Base-by-base conservation (phyloP, 2,888 invertebrate species). In the Metacarcinus magister region DNA sequence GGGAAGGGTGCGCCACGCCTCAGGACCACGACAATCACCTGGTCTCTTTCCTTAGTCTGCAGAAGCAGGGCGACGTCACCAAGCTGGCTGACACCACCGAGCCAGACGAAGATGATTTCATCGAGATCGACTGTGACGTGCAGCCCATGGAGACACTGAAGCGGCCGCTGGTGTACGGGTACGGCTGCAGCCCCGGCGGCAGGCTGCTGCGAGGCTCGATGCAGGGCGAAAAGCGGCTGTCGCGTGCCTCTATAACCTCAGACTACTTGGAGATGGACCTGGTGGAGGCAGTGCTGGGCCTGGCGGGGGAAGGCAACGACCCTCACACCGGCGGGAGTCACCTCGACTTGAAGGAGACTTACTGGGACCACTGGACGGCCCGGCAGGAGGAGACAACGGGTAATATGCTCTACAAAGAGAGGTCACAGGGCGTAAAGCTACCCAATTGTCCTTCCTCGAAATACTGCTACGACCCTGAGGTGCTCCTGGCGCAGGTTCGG, bases 151-250 rank as follows among this genome's bases (percentile, higher is more conserved):
- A 95, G 54, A 48, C 95, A 3, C 89, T 96, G 39, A 95, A 94
- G 87, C 54, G 96, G 60, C 96, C 96, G 16, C 95, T 96, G 67
- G 96, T 96, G 32, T 96, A 96, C 75, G 96, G 96, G 39, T 96
- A 96, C 92, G 96, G 96, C 44, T 67, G 82, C 2, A 23, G 95
- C 48, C 95, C 94, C 46, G 60, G 94, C 48, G 60, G 94, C 28
- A 95, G 90, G 89, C 39, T 89, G 16, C 46, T 48, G 7, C 94
- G 54, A 23, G 93, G 93, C 28, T 13, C 92, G 0, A 8, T 89
- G 19, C 28, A 43, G 16, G 23, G 92, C 28, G 96, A 96, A 28
- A 94, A 93, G 48, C 43, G 96, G 44, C 94, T 96, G 43, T 95
- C 96, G 23, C 67, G 89, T 23, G 94, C 96, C 44, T 95, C 96